Evolutionary conservation across 2,797 vertebrate genomes (phyloP), one percentile per base, ranked within the genome.

Genomic region (Ciconia nigra): DNA sequence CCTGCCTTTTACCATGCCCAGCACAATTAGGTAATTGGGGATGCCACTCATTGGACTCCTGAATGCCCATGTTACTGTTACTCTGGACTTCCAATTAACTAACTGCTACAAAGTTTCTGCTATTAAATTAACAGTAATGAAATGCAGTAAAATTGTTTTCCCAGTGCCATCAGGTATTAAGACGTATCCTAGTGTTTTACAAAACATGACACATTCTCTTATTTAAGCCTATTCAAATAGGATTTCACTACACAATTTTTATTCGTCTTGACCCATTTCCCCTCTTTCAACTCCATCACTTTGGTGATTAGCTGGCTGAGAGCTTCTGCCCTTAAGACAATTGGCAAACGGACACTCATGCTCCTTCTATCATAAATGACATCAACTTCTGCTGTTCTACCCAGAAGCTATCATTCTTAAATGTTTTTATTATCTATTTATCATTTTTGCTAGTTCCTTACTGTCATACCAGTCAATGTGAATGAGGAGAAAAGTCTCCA

Each of bases 51-150:
- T 1, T 29, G 76, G 61, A 78, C 61, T 93, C n/a, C 49, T 69
- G 63, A 83, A 94, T 72, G 71, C 39, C 57, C 63, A 74, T 92
- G 67, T 81, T 46, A 85, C 83, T 93, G 93, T 83, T 95, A 85
- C 39, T 52, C 78, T 80, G 63, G 13, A 2, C 17, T 17, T 66
- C 35, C 88, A 96, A 93, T 95, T 95, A 92, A 87, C 11, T 58
- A 62, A 71, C 83, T 92, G 71, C 78, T 90, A 87, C 58, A 58
- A 92, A 89, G 86, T 92, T 96, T 93, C 86, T 97, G 66, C 35
- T 33, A 67, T 77, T 82, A 95, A 95, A 93, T 88, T 77, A 92
- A 15, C 2, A 19, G 10, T 33, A 90, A 85, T 65, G 90, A 87
- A 79, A 83, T 28, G 13, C 63, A 74, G 49, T 19, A 51, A 65